Conservation (phyloP, 2,113 vertebrate genomes). For the Ranitomeya variabilis region DNA sequence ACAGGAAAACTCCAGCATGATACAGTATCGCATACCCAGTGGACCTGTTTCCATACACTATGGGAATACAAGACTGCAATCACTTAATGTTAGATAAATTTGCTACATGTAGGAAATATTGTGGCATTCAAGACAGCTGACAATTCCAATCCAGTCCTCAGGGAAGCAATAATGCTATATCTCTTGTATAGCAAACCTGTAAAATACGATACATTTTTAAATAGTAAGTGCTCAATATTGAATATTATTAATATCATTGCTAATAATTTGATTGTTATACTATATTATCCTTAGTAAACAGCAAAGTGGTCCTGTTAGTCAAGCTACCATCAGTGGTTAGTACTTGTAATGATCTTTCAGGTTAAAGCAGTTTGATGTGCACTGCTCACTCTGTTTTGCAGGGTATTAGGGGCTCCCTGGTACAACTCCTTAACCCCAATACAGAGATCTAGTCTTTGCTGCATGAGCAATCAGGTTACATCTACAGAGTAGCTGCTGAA, state of each 20-base stretch:
- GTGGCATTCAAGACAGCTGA: background rate
- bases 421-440: too few species aligned
- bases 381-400: too few species aligned
- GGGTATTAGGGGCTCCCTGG: too few species aligned
- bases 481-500: too few species aligned
- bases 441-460: too few species aligned
- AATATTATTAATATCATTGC: too few species aligned
- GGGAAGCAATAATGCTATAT: conserved; percentile 15
- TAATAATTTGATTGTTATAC: too few species aligned
- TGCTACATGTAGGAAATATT: conserved; percentile 32
- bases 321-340: background rate
- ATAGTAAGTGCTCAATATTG: background rate
- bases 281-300: background rate
- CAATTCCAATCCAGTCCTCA: background rate
- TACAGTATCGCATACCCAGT: conserved; percentile 37
- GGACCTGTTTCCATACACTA: background rate
- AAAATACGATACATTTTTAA: background rate
- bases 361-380: too few species aligned
- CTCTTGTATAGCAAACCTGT: background rate
- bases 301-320: background rate
- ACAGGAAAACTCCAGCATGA: background rate
- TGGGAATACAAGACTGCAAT: conserved; percentile 16
- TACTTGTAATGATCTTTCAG: background rate
- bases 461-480: too few species aligned
- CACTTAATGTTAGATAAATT: conserved; percentile 28